A percentile compares a stretch with the other conserved stretches of the same genome.
These are phyloP conservation scores for Papilio aristodemus DNA, from an alignment of 1,140 invertebrate species.

Conservation along the genomic window DNA sequence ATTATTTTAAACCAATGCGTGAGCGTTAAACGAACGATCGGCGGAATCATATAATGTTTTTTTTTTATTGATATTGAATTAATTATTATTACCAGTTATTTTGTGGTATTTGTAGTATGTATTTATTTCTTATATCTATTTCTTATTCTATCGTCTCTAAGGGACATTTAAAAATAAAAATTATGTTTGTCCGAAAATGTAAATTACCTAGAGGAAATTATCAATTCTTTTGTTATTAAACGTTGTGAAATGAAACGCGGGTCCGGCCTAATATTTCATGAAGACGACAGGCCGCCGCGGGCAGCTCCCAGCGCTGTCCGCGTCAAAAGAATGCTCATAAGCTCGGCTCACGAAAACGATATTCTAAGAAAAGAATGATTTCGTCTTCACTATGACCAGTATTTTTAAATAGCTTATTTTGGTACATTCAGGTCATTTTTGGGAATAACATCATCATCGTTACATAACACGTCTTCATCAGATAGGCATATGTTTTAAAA, in stretches of 20 bases:
- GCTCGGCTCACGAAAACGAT: slow-evolving; percentile 2
- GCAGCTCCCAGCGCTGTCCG: neutral
- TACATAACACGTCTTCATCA: too few species aligned
- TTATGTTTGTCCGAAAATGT: neutral
- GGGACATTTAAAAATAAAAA: neutral
- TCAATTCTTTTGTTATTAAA: slow-evolving; percentile 11
- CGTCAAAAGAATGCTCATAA: slow-evolving; percentile 13
- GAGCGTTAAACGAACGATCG: too few species aligned
- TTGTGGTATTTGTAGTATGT: too few species aligned
- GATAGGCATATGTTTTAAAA: too few species aligned
- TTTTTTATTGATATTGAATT: too few species aligned
- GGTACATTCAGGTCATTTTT: neutral
- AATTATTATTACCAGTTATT: too few species aligned
- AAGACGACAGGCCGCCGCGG: slow-evolving; percentile 9
- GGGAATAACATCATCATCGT: neutral
- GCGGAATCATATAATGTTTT: too few species aligned
- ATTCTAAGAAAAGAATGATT: slow-evolving; percentile 13
- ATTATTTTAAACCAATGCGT: too few species aligned
- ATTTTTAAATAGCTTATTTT: neutral
- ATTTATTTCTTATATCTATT: too few species aligned
- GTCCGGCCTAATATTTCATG: slow-evolving; percentile 21
- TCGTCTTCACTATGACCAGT: neutral
- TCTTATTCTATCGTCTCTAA: too few species aligned
- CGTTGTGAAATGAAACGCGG: slow-evolving; percentile 9
- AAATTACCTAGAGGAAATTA: neutral